phyloP scores from a whole-genome alignment of 2,113 vertebrate genomes.

The Psilopogon haemacephalus region DNA sequence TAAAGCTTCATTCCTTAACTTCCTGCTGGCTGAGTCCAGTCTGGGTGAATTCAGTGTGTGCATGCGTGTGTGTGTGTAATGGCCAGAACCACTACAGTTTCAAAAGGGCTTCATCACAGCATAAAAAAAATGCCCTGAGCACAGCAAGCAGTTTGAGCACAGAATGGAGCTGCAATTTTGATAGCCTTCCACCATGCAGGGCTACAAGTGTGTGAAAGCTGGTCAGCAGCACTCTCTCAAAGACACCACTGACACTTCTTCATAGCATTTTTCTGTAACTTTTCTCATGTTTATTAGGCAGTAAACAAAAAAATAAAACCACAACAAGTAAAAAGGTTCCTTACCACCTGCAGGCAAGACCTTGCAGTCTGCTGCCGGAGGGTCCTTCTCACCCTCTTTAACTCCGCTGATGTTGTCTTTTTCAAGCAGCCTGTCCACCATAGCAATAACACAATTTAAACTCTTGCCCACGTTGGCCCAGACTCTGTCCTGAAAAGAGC shows the following conservation, averaged over 20 bases:
- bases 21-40: too few relatives aligned
- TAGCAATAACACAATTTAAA: conserved; percentile 92
- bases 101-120: neutral
- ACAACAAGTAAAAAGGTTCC: neutral
- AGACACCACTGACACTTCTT: neutral
- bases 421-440: conserved; percentile 92
- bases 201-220: neutral
- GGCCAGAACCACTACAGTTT: neutral
- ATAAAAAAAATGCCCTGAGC: neutral
- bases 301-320: neutral
- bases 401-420: conserved; percentile 65
- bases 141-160: conserved; percentile 7
- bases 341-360: conserved; percentile 83
- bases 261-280: neutral
- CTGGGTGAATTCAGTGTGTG: too few relatives aligned
- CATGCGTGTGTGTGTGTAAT: too few relatives aligned
- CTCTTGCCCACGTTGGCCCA: conserved; percentile 95
- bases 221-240: neutral
- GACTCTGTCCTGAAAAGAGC: conserved; percentile 90
- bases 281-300: neutral
- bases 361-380: conserved; percentile 77
- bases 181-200: neutral
- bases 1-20: too few relatives aligned
- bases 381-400: conserved; percentile 61
- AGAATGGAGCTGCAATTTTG: conserved; percentile 18